A percentile compares a stretch with the other conserved stretches of the same genome.
Evolutionary conservation across 2,888 invertebrate species (phyloP).

Genomic region (Bhutanitis thaidina): DNA sequence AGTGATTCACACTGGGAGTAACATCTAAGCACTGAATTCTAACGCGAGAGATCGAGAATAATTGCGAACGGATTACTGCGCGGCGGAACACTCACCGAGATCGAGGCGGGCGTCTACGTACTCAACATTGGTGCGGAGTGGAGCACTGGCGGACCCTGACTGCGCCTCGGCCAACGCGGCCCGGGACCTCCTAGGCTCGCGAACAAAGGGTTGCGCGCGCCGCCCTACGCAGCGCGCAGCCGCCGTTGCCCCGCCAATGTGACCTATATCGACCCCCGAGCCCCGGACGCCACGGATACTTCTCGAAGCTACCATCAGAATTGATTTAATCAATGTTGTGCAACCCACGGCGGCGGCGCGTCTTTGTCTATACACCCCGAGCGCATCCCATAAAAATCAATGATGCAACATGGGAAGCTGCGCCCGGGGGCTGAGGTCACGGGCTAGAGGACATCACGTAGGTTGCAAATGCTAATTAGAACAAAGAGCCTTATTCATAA

Average conservation of each 20-base stretch:
- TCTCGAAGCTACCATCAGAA: constrained; percentile 6
- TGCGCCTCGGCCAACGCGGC: constrained; percentile 8
- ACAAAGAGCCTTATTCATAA: too few relatives aligned
- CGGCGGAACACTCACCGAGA: constrained; percentile 50
- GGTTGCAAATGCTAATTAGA: neutral
- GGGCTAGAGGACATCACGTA: constrained; percentile 4
- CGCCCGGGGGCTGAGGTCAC: constrained; percentile 15
- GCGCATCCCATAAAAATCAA: constrained; percentile 19
- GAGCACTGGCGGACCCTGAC: constrained; percentile 18
- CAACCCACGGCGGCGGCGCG: neutral
- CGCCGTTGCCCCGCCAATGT: constrained; percentile 27
- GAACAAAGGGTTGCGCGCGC: constrained; percentile 18
- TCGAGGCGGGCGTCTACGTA: constrained; percentile 42
- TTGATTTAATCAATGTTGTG: constrained; percentile 6
- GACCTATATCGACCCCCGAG: constrained; percentile 49
- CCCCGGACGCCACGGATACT: constrained; percentile 25
- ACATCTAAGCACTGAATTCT: constrained; percentile 57
- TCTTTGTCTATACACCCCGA: neutral
- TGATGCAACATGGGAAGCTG: constrained; percentile 20
- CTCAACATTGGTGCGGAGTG: constrained; percentile 39
- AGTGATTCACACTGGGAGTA: constrained; percentile 45
- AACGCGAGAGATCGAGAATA: constrained; percentile 29
- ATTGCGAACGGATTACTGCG: constrained; percentile 21
- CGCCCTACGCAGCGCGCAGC: constrained; percentile 10
- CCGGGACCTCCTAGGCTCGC: neutral